Evolutionary conservation across 1,140 invertebrate genomes (phyloP), one percentile per base, ranked within the genome.

Genomic region (Pseudomyrmex pallidus): DNA sequence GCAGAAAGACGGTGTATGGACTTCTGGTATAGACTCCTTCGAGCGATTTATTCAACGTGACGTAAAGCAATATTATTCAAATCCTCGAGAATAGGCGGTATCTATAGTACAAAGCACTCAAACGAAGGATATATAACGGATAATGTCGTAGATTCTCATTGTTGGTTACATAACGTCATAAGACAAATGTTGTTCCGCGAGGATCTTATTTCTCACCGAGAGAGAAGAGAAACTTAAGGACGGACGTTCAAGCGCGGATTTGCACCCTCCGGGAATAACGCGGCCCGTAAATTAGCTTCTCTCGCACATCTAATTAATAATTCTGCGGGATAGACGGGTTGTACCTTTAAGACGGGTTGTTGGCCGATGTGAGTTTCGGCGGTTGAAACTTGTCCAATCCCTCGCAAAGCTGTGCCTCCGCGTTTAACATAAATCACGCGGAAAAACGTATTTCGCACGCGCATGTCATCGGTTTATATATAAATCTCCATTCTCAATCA

Each of bases 291-390:
- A 84, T 80, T 84, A 84, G 77, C 63, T 80, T 10, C 66, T 80
- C 56, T 80, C 56, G n/a, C 44, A 35, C 35, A 61, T 72, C 66
- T 80, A 80, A 80, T 80, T 80, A 80, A 72, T 80, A 80, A 72
- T 80, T 80, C 22, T 59, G 22, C 70, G 2, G 44, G 22, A 50
- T n/a, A 61, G 54, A 17, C 54, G 35, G 25, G 25, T 20, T 70
- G 59, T 35, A 80, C 54, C 56, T n/a, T n/a, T n/a, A 35, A 35
- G 56, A 80, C 44, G 76, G 76, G 68, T n/a, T 35, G 54, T 50
- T 35, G 54, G 35, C 17, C 50, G 15, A 7, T 46, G n/a, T 20
- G 25, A 80, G 56, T 80, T 80, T 72, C 12, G 44, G 54, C 17
- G 59, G 76, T 80, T 72, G 72, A 70, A 80, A 80, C 76, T 80